Conservation (phyloP, 2,888 invertebrate genomes). For the Calephelis perditalis region DNA sequence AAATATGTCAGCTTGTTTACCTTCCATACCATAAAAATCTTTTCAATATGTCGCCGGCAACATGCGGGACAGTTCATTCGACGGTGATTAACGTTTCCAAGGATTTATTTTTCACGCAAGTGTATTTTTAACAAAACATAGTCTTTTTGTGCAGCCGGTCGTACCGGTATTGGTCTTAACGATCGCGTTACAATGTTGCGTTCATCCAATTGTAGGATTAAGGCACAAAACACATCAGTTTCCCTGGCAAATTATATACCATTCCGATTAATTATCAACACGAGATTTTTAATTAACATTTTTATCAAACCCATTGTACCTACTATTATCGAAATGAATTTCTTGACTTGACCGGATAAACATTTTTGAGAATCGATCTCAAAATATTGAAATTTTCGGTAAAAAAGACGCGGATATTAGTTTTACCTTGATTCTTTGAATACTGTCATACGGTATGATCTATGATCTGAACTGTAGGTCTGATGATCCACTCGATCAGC, state of each 20-base stretch:
- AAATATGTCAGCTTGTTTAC: not conserved
- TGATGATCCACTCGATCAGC: too few species aligned
- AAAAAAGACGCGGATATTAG: too few species aligned
- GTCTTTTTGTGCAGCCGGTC: slow-evolving; percentile 10
- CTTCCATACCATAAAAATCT: not conserved
- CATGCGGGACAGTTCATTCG: slow-evolving; percentile 1
- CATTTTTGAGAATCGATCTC: too few species aligned
- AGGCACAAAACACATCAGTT: not conserved
- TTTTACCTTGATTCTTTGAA: too few species aligned
- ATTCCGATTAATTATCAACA: too few species aligned
- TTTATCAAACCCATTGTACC: too few species aligned
- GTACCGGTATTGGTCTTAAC: slow-evolving; percentile 10
- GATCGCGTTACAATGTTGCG: slow-evolving; percentile 12
- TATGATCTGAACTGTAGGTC: too few species aligned
- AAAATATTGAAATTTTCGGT: too few species aligned
- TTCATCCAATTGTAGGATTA: slow-evolving; percentile 7
- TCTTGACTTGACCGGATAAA: too few species aligned
- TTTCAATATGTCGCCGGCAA: not conserved
- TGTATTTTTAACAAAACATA: not conserved
- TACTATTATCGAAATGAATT: too few species aligned
- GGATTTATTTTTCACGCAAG: slow-evolving; percentile 5
- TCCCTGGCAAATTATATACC: not conserved
- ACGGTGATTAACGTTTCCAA: slow-evolving; percentile 4
- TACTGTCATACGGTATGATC: too few species aligned
- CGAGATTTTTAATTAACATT: too few species aligned